Base-by-base conservation (phyloP, 2,797 vertebrate genomes). In the Sebastes vulpes region DNA sequence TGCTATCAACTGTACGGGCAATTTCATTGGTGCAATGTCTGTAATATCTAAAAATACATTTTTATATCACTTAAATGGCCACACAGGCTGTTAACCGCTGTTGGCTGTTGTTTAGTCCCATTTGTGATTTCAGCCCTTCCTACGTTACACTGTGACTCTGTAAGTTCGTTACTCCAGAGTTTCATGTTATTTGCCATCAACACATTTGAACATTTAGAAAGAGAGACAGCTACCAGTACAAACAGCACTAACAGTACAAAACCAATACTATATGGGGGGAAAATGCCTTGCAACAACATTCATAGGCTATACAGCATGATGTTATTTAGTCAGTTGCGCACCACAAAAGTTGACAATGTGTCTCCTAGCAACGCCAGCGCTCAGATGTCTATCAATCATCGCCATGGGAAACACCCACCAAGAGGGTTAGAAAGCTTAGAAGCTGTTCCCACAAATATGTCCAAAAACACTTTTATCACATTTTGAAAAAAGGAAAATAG, bases 341-440 rank as follows among this genome's bases (percentile, higher is more conserved):
- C 31, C 14, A 8, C 21, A 18, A n/a, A 46, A 26, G 23, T 42
- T 59, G 25, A 29, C 6, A 70, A 21, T 21, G 52, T 3, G 72
- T 79, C 65, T 77, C 81, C 66, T 76, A 77, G 75, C 77, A 84
- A 82, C 38, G 2, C 2, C 11, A 35, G 4, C 32, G 12, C 32
- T 35, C 11, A 50, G 16, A 80, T 77, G 65, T 74, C 72, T 58
- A 18, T 64, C 23, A 52, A 54, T 23, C 26, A 31, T 9, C 74
- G 63, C 48, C 64, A 29, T 6, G 8, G 50, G 69, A 57, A 72
- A 72, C 56, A 20, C 35, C 63, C 56, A 20, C 35, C 59, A 38
- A 72, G 9, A 66, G 35, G 29, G 0, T 20, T 31, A 52, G 32
- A 35, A 31, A 29, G 60, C 8, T 64, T 16, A 25, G 12, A 35